Conservation (phyloP, 2,888 invertebrate species). For the Aquatica leii region DNA sequence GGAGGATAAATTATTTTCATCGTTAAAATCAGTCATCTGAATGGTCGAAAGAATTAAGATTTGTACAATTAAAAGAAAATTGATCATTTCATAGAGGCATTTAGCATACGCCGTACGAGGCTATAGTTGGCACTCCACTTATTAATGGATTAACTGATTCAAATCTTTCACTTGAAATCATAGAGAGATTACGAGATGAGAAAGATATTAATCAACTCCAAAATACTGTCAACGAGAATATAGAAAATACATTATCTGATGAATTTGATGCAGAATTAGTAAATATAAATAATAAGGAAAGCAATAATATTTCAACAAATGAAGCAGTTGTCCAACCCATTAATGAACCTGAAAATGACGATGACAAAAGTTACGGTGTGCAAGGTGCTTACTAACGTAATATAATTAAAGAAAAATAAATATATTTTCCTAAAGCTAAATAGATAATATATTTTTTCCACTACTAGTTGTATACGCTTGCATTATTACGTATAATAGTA, state of each 20-base stretch:
- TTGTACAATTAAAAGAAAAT: slow-evolving; percentile 13
- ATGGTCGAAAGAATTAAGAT: background rate
- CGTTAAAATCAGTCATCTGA: background rate
- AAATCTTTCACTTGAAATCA: slow-evolving; percentile 4
- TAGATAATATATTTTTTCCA: too few species aligned
- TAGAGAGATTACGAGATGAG: slow-evolving; percentile 14
- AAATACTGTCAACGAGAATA: background rate
- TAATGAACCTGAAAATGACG: background rate
- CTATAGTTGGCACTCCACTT: slow-evolving; percentile 22
- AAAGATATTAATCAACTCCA: slow-evolving; percentile 4
- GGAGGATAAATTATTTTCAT: too few species aligned
- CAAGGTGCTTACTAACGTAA: background rate
- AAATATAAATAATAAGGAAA: background rate
- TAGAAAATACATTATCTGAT: background rate
- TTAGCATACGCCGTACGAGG: slow-evolving; percentile 13
- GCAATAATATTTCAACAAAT: background rate
- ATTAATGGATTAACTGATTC: slow-evolving; percentile 12
- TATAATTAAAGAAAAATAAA: too few species aligned
- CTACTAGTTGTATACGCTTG: too few species aligned
- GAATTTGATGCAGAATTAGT: background rate
- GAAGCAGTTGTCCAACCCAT: too few species aligned
- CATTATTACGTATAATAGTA: too few species aligned
- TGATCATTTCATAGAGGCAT: slow-evolving; percentile 18
- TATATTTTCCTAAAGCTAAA: too few species aligned
- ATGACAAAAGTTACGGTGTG: background rate